Conservation (phyloP, 1,140 invertebrate species). For the Heliconius nattereri region DNA sequence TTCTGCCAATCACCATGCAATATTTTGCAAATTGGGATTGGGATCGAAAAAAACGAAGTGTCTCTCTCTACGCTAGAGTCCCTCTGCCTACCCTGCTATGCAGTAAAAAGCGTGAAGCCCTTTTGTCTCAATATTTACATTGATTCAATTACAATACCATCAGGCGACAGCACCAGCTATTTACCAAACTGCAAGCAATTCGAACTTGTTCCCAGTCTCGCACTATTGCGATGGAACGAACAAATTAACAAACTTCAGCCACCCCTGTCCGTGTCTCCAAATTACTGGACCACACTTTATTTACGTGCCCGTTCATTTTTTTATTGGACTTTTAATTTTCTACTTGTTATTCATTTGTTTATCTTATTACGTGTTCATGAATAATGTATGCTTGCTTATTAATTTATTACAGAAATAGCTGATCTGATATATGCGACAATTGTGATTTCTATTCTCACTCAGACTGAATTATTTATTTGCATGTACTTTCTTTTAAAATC, state of each 20-base stretch:
- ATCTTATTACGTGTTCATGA: background rate
- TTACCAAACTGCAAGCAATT: constrained; percentile 62
- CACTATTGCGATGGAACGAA: constrained; percentile 48
- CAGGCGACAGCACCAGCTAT: constrained; percentile 36
- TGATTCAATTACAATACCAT: constrained; percentile 13
- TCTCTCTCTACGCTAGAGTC: too few species aligned
- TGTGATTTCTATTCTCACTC: background rate
- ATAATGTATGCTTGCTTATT: background rate
- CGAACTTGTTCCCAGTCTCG: constrained; percentile 52
- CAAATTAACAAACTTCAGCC: constrained; percentile 65
- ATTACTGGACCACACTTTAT: constrained; percentile 37
- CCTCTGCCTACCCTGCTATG: too few species aligned
- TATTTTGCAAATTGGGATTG: too few species aligned
- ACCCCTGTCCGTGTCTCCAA: constrained; percentile 29
- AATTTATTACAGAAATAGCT: too few species aligned
- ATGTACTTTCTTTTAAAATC: background rate
- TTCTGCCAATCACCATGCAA: too few species aligned
- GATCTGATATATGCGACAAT: background rate
- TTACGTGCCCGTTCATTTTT: constrained; percentile 26
- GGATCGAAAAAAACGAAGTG: too few species aligned
- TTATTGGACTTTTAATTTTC: constrained; percentile 29
- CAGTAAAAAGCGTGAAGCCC: too few species aligned
- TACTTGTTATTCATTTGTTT: constrained; percentile 7
- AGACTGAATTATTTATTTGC: background rate
- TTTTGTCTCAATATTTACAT: background rate